Percentiles rank a stretch among this genome's conserved stretches.
These are phyloP conservation scores for Oreocharis arfaki DNA, from an alignment of 2,113 vertebrate species.

Conservation along the genomic window DNA sequence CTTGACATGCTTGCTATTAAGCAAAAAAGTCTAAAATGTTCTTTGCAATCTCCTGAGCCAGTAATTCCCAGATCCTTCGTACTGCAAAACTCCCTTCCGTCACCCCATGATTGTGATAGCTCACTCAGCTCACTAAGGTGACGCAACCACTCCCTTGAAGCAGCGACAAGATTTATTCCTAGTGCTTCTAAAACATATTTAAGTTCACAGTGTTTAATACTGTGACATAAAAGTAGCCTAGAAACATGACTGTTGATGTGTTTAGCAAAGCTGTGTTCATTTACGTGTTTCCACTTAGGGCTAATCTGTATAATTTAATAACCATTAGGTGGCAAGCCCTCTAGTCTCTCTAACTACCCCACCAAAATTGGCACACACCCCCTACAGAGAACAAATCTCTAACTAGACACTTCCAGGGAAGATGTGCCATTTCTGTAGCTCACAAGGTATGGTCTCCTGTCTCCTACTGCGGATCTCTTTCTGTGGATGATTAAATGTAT, in stretches of 20 bases:
- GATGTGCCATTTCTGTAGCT: background rate
- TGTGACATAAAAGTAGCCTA: background rate
- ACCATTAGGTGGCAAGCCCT: background rate
- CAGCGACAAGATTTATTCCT: background rate
- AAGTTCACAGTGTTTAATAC: background rate
- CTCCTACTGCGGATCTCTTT: background rate
- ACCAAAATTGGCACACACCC: background rate
- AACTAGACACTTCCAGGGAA: background rate
- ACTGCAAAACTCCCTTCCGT: conserved; percentile 2
- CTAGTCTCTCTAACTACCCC: background rate
- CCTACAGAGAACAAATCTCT: background rate
- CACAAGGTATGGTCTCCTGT: background rate
- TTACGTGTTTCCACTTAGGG: background rate
- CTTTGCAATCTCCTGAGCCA: background rate
- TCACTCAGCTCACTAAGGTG: background rate
- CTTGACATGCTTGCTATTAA: background rate
- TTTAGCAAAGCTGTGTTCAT: background rate
- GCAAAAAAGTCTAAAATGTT: background rate
- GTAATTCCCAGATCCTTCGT: background rate
- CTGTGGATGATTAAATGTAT: background rate
- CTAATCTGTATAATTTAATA: background rate
- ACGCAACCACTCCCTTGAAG: background rate
- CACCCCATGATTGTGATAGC: background rate
- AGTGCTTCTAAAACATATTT: background rate
- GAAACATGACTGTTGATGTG: background rate